phyloP scores from a whole-genome alignment of 2,888 invertebrate species.

The Thumatha senex region DNA sequence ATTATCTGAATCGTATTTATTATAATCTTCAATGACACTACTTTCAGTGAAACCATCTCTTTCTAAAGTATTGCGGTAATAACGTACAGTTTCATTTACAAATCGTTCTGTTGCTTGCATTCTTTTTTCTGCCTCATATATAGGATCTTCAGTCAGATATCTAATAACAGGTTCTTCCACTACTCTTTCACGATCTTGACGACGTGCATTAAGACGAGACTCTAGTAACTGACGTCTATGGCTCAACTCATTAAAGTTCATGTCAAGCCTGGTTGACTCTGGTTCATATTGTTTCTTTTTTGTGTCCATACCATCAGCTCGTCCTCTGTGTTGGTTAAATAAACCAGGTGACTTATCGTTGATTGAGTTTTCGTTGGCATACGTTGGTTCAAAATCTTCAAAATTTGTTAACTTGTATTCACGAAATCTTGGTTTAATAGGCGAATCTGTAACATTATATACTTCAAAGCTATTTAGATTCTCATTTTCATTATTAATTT shows the following conservation, averaged over 20 bases:
- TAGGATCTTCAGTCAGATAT: conserved; percentile 77
- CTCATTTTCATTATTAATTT: conserved; percentile 73
- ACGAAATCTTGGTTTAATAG: conserved; percentile 85
- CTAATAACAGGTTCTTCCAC: conserved; percentile 70
- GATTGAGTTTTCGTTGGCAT: conserved; percentile 67
- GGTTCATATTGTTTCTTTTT: conserved; percentile 78
- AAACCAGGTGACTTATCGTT: conserved; percentile 56
- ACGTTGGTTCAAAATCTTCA: conserved; percentile 77
- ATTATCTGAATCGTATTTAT: conserved; percentile 76
- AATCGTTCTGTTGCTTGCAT: conserved; percentile 82
- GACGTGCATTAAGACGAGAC: conserved; percentile 88
- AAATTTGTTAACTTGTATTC: conserved; percentile 82
- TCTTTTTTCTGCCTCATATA: conserved; percentile 72
- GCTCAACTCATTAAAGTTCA: conserved; percentile 85
- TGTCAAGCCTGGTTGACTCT: conserved; percentile 62
- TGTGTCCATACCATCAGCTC: conserved; percentile 87
- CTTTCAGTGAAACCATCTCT: conserved; percentile 82
- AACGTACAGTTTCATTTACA: conserved; percentile 82
- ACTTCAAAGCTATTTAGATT: conserved; percentile 66
- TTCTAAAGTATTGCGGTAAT: conserved; percentile 81
- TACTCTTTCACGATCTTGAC: conserved; percentile 64
- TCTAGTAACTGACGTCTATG: conserved; percentile 89
- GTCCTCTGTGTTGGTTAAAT: conserved; percentile 80
- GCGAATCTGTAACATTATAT: conserved; percentile 80
- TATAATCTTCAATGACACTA: conserved; percentile 76